A percentile compares a stretch with the other conserved stretches of the same genome.
phyloP scores from a whole-genome alignment of 2,888 invertebrate genomes.

The Zhengitettix transpicula region DNA sequence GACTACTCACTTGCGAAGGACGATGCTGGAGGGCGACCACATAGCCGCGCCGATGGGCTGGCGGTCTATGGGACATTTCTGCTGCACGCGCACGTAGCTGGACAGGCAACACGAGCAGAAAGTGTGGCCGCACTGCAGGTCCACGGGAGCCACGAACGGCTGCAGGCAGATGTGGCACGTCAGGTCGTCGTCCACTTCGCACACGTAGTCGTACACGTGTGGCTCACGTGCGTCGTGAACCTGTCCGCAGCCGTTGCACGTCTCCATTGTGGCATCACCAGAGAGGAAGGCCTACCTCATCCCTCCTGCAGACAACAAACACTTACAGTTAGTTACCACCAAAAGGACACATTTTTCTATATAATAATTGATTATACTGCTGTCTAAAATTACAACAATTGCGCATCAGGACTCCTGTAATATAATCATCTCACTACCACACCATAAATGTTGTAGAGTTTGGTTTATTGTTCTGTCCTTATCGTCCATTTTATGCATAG shows the following conservation, averaged over 20 bases:
- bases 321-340: neutral
- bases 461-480: no score
- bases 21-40: conserved; percentile 25
- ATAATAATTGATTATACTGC: no score
- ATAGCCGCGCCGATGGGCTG: conserved; percentile 23
- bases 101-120: conserved; percentile 27
- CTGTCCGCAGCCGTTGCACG: conserved; percentile 17
- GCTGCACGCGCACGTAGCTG: conserved; percentile 22
- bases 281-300: conserved; percentile 3
- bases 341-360: no score
- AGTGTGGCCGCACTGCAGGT: conserved; percentile 31
- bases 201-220: conserved; percentile 28
- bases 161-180: conserved; percentile 29
- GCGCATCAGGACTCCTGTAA: no score
- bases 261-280: conserved; percentile 11
- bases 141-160: conserved; percentile 27
- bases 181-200: conserved; percentile 27
- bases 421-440: no score
- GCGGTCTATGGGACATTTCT: conserved; percentile 26
- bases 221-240: conserved; percentile 18
- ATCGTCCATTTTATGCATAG: no score
- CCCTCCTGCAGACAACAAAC: conserved; percentile 1
- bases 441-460: no score
- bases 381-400: no score
- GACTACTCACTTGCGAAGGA: conserved; percentile 25